These are phyloP conservation scores for Nowickia ferox DNA, from an alignment of 2,888 invertebrate genomes.

Conservation along the genomic window DNA sequence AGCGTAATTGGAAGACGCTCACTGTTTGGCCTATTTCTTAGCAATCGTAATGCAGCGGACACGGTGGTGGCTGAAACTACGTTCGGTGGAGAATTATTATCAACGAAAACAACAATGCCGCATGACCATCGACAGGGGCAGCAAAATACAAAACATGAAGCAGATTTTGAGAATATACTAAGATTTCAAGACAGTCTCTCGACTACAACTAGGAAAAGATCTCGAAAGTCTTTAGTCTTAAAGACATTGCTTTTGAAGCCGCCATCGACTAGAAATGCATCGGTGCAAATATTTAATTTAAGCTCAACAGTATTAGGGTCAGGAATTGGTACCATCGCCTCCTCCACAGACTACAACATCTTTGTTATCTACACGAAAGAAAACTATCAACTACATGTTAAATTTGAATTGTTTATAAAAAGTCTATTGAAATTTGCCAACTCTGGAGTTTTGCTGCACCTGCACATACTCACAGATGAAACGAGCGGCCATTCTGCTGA, in stretches of 20 bases:
- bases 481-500: conserved; percentile 85
- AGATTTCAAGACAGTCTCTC: conserved; percentile 31
- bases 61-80: conserved; percentile 16
- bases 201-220: conserved; percentile 49
- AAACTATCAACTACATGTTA: conserved; percentile 81
- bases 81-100: conserved; percentile 20
- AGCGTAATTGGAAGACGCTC: conserved; percentile 64
- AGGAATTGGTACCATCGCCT: conserved; percentile 24
- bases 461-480: conserved; percentile 87
- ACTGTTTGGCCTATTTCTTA: conserved; percentile 65
- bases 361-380: conserved; percentile 82
- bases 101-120: conserved; percentile 18
- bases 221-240: conserved; percentile 60
- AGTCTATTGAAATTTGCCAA: conserved; percentile 80
- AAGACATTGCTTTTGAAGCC: conserved; percentile 66
- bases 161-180: conserved; percentile 37
- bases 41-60: conserved; percentile 46
- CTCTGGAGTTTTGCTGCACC: conserved; percentile 83
- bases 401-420: conserved; percentile 81
- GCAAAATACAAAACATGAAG: conserved; percentile 29
- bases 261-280: conserved; percentile 61
- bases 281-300: conserved; percentile 67
- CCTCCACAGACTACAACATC: conserved; percentile 80
- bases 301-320: conserved; percentile 46
- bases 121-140: conserved; percentile 12